Evolutionary conservation across 2,113 vertebrate species (phyloP).

Genomic region (Petrocephalus microphthalmus): DNA sequence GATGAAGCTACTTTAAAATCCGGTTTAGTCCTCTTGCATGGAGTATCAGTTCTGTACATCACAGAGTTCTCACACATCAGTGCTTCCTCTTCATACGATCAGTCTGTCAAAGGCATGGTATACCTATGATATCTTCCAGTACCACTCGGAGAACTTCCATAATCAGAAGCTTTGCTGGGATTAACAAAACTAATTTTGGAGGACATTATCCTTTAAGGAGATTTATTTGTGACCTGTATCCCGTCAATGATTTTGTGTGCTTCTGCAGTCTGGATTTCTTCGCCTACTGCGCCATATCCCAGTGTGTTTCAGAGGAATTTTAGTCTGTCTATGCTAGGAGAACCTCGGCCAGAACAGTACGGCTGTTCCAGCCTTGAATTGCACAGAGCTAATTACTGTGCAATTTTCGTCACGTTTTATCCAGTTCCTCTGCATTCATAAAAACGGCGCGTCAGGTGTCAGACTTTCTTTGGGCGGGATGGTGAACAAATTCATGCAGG

Average conservation of each 20-base stretch:
- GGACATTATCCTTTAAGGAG: background rate
- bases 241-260: background rate
- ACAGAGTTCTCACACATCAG: background rate
- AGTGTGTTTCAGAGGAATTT: background rate
- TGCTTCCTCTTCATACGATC: background rate
- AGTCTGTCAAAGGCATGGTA: background rate
- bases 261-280: background rate
- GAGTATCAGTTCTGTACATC: background rate
- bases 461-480: background rate
- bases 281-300: background rate
- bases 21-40: background rate
- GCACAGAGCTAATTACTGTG: background rate
- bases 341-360: background rate
- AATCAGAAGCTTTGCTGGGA: background rate
- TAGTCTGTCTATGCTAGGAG: background rate
- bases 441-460: background rate
- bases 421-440: background rate
- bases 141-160: background rate
- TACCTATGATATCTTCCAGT: background rate
- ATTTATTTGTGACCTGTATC: background rate
- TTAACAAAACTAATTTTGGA: conserved; percentile 1
- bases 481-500: background rate
- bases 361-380: background rate
- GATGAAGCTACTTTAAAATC: background rate
- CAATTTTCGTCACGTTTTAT: background rate